phyloP scores from a whole-genome alignment of 2,113 vertebrate genomes.

The Dissostichus mawsoni region DNA sequence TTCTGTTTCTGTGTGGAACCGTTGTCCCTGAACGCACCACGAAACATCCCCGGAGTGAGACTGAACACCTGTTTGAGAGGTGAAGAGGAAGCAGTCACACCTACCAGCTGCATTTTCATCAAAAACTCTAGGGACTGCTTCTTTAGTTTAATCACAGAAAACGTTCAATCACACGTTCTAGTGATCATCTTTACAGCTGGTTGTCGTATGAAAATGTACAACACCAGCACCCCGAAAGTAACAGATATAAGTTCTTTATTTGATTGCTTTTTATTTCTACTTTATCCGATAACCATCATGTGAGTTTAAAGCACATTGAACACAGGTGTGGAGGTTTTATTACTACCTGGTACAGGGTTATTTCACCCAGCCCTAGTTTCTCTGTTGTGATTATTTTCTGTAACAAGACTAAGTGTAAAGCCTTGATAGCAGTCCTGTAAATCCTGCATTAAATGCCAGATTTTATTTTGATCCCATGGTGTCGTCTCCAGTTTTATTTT shows the following conservation, averaged over 20 bases:
- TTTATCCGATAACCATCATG: too few relatives aligned
- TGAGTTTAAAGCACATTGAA: too few relatives aligned
- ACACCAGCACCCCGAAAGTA: too few relatives aligned
- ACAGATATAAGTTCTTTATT: too few relatives aligned
- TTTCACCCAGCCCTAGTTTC: too few relatives aligned
- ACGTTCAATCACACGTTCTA: not conserved
- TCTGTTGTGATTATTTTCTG: constrained; percentile 6
- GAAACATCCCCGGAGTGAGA: not conserved
- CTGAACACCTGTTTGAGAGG: not conserved
- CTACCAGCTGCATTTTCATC: not conserved
- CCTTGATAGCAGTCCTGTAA: too few relatives aligned
- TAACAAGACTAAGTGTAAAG: not conserved
- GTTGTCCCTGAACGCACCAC: not conserved
- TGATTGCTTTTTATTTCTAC: too few relatives aligned
- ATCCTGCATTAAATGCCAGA: too few relatives aligned
- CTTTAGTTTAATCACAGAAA: not conserved
- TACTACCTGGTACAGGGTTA: too few relatives aligned
- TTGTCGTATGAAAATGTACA: too few relatives aligned
- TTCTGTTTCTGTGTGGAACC: not conserved
- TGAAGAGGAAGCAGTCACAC: not conserved
- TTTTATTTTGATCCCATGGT: not conserved
- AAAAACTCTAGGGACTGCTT: not conserved
- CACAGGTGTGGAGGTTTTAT: too few relatives aligned
- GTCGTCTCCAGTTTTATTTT: not conserved
- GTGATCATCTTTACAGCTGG: too few relatives aligned